Base-by-base conservation (phyloP, 1,140 invertebrate species). In the Anthonomus grandis region DNA sequence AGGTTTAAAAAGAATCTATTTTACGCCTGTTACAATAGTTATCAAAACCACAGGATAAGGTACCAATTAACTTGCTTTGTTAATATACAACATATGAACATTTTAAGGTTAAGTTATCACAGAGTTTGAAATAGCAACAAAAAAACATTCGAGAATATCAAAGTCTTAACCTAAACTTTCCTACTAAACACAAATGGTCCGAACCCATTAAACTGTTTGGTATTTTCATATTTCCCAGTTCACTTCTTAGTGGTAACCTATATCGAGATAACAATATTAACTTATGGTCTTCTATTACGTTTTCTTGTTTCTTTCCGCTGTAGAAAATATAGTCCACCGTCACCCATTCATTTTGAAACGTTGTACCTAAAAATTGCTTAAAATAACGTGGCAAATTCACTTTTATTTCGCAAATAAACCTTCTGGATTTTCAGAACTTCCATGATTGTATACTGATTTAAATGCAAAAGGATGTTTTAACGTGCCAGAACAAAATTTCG, bases 271-370 rank as follows among this genome's bases (percentile, higher is more conserved):
- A 17, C 5, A 86, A 73, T 63, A 80, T 78, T 13, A 87, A 64
- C 12, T 72, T 69, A 27, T 57, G 24, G 18, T 70, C 71, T 3
- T 69, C 62, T 9, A 51, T 54, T 24, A 38, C 27, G 18, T 56
- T 45, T 3, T 24, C 25, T 25, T 37, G n/a, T 42, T 55, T 41
- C 10, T 52, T 58, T 4, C 58, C 59, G 53, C 80, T 85, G 61
- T 85, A 87, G 67, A 90, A 87, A 57, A 92, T 88, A 65, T 91
- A 91, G 75, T 91, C 89, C 0, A 91, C 89, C 0, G 83, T 86
- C 6, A 86, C 74, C 89, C 89, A 91, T n/a, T 74, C 57, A 36
- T 86, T 74, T 64, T 91, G 89, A 73, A 80, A 80, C 0, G 89
- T 90, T 1, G 88, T 87, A 0, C 31, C 47, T 50, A 36, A 15